Evolutionary conservation across 1,140 invertebrate genomes (phyloP).

Genomic region (Patella vulgata): DNA sequence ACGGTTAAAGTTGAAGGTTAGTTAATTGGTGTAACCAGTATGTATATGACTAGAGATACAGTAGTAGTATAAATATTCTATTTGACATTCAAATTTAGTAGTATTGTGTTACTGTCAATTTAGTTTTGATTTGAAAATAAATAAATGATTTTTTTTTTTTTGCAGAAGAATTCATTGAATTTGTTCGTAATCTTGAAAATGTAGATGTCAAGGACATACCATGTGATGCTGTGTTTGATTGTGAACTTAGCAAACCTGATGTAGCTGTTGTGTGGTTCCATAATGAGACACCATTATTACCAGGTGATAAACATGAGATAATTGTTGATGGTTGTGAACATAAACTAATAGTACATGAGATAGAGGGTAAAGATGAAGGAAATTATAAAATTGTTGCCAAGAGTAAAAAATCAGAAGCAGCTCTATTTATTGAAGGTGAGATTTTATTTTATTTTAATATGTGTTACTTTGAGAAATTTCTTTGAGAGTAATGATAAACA

Average conservation of each 20-base stretch:
- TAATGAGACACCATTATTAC: conserved; percentile 43
- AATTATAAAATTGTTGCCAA: conserved; percentile 55
- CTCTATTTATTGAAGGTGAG: conserved; percentile 57
- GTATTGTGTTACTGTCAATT: no score
- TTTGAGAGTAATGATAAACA: not conserved
- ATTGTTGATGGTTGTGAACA: conserved; percentile 53
- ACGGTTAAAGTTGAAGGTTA: conserved; percentile 52
- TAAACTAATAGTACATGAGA: conserved; percentile 51
- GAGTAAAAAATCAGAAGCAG: conserved; percentile 51
- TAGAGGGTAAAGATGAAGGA: conserved; percentile 56
- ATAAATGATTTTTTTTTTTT: conserved; percentile 9
- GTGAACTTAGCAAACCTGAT: conserved; percentile 57
- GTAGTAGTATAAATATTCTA: no score
- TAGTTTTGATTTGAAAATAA: no score
- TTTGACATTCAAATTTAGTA: no score
- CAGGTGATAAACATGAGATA: conserved; percentile 59
- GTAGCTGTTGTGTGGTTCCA: conserved; percentile 57
- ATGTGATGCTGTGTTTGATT: conserved; percentile 58
- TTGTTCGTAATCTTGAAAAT: conserved; percentile 55
- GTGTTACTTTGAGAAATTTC: not conserved
- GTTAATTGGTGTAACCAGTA: no score
- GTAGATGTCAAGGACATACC: conserved; percentile 58
- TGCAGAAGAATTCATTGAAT: conserved; percentile 58
- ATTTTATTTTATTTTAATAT: not conserved
- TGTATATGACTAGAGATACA: no score